Conservation (phyloP, 1,140 invertebrate species). For the Diuraphis noxia region DNA sequence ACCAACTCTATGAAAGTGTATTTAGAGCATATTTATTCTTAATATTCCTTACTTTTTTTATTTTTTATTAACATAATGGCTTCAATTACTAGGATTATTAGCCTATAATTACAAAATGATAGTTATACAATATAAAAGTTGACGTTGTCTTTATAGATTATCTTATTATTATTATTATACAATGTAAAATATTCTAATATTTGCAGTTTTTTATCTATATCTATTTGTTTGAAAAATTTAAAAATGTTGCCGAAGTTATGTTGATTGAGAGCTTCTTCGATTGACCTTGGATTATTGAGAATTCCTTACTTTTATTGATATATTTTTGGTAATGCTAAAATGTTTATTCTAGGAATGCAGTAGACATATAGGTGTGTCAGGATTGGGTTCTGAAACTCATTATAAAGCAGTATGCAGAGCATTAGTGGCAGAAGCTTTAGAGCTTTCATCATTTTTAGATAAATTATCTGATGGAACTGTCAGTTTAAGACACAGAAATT, state of each 20-base stretch:
- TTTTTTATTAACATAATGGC: too few species aligned
- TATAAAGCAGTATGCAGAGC: conserved; percentile 90
- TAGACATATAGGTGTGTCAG: conserved; percentile 66
- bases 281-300: too few species aligned
- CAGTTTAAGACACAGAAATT: conserved; percentile 65
- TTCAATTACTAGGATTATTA: too few species aligned
- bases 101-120: too few species aligned
- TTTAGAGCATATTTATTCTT: neutral
- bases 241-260: too few species aligned
- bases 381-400: conserved; percentile 69
- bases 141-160: too few species aligned
- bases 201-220: too few species aligned
- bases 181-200: too few species aligned
- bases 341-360: conserved; percentile 67
- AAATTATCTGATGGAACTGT: conserved; percentile 69
- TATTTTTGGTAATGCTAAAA: neutral
- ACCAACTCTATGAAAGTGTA: neutral
- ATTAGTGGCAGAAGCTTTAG: conserved; percentile 84
- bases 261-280: too few species aligned
- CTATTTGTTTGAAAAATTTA: too few species aligned
- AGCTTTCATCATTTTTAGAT: conserved; percentile 85
- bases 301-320: neutral
- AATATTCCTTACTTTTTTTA: neutral
- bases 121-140: too few species aligned
- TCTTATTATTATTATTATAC: too few species aligned